phyloP scores from a whole-genome alignment of 1,140 invertebrate genomes.

The Papilio polytes region DNA sequence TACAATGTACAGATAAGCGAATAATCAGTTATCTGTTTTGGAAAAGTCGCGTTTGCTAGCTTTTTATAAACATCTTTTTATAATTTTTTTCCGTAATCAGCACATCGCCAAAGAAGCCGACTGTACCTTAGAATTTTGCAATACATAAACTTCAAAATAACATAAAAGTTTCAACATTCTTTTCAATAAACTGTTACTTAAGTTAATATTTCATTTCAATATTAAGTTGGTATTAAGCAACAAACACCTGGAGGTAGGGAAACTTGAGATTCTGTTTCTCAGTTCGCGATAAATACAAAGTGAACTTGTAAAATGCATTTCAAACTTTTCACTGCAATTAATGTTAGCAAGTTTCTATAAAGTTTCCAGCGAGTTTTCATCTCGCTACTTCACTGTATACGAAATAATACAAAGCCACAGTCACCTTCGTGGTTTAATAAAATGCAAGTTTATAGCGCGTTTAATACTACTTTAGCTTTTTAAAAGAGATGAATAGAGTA shows the following conservation, averaged over 20 bases:
- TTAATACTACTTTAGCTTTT: not conserved
- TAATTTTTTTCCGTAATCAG: not conserved
- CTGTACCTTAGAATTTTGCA: not conserved
- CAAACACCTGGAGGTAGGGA: conserved; percentile 35
- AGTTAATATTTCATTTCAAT: conserved; percentile 4
- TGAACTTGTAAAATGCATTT: conserved; percentile 43
- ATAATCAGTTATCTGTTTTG: too few species aligned
- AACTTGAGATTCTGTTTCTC: conserved; percentile 21
- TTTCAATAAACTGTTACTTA: conserved; percentile 8
- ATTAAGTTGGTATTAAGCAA: conserved; percentile 29
- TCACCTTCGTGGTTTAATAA: conserved; percentile 24
- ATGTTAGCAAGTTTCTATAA: conserved; percentile 49
- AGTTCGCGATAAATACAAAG: conserved; percentile 41
- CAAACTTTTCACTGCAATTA: conserved; percentile 54
- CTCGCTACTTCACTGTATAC: conserved; percentile 34
- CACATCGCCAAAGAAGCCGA: not conserved
- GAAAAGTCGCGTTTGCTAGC: too few species aligned
- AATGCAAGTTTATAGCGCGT: not conserved
- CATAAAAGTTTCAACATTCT: not conserved
- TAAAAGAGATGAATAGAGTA: conserved; percentile 1
- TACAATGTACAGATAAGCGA: too few species aligned
- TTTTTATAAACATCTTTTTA: too few species aligned
- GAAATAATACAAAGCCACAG: conserved; percentile 19
- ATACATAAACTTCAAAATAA: not conserved
- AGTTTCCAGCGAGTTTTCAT: conserved; percentile 43